These are phyloP conservation scores for Botia kubotai DNA, from an alignment of 2,797 vertebrate genomes.

Conservation along the genomic window DNA sequence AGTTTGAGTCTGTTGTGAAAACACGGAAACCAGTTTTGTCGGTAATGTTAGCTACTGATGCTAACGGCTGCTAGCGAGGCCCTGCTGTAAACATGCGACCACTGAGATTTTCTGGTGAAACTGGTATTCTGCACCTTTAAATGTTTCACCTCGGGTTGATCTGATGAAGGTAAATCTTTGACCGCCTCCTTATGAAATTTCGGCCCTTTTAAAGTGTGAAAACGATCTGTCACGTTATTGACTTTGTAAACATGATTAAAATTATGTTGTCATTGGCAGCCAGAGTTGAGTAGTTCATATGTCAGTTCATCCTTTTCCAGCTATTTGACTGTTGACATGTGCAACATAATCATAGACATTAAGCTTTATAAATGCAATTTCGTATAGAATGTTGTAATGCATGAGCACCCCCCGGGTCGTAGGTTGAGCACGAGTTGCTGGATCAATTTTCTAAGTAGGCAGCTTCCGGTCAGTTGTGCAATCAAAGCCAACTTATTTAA, in stretches of 20 bases:
- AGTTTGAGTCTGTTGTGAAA: neutral
- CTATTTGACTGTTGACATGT: slow-evolving; percentile 4
- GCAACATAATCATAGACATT: neutral
- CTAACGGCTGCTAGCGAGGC: slow-evolving; percentile 46
- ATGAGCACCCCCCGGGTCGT: slow-evolving; percentile 1
- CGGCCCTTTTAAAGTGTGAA: neutral
- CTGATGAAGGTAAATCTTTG: neutral
- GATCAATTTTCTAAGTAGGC: slow-evolving; percentile 47
- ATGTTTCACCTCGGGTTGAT: neutral
- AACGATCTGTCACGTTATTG: slow-evolving; percentile 12
- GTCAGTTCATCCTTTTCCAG: neutral
- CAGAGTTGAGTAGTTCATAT: neutral
- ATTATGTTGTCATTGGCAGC: slow-evolving; percentile 28
- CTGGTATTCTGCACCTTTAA: neutral
- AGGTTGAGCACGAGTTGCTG: slow-evolving; percentile 41
- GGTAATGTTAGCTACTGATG: slow-evolving; percentile 29
- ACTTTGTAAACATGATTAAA: slow-evolving; percentile 17
- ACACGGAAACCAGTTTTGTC: slow-evolving; percentile 28
- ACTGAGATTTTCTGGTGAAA: neutral
- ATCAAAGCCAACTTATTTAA: slow-evolving; percentile 38
- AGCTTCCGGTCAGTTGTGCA: slow-evolving; percentile 49
- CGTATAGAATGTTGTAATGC: slow-evolving; percentile 12
- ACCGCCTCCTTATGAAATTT: neutral
- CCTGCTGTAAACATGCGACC: slow-evolving; percentile 29
- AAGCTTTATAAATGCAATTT: slow-evolving; percentile 4